A percentile compares a stretch with the other conserved stretches of the same genome.
These are phyloP conservation scores for Fratercula arctica DNA, from an alignment of 2,797 vertebrate genomes.

Conservation along the genomic window DNA sequence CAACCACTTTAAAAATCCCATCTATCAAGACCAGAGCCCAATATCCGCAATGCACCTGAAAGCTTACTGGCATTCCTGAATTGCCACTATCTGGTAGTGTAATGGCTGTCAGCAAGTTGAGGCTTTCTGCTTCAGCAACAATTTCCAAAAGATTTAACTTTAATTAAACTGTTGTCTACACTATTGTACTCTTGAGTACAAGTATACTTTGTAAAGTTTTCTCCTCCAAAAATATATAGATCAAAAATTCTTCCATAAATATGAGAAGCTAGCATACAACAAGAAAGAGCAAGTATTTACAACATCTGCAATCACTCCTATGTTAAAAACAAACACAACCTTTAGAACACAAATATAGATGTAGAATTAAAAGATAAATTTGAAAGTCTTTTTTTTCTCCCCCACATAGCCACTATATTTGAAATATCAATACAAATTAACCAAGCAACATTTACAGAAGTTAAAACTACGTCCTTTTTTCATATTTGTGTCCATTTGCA, in stretches of 20 bases:
- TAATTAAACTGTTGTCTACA: neutral
- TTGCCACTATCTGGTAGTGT: neutral
- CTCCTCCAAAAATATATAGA: neutral
- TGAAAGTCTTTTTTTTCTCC: accelerated
- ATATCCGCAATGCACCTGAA: neutral
- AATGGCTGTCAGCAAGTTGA: neutral
- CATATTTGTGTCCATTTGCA: neutral
- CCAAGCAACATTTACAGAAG: neutral
- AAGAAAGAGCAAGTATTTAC: neutral
- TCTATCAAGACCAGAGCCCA: neutral
- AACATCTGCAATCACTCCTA: neutral
- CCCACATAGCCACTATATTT: neutral
- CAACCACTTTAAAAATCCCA: neutral
- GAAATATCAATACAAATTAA: neutral
- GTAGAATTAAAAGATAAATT: neutral
- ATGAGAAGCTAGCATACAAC: neutral
- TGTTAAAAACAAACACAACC: neutral
- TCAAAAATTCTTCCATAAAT: neutral
- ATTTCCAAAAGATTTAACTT: neutral
- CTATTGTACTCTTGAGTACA: neutral
- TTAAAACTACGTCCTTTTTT: neutral
- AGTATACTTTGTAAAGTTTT: neutral
- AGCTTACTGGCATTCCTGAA: neutral
- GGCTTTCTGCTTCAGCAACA: neutral
- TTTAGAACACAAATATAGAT: neutral